Percentiles rank a stretch among this genome's conserved stretches.
These are phyloP conservation scores for Tretioscincus oriximinensis DNA, from an alignment of 2,113 vertebrate genomes.

Conservation along the genomic window DNA sequence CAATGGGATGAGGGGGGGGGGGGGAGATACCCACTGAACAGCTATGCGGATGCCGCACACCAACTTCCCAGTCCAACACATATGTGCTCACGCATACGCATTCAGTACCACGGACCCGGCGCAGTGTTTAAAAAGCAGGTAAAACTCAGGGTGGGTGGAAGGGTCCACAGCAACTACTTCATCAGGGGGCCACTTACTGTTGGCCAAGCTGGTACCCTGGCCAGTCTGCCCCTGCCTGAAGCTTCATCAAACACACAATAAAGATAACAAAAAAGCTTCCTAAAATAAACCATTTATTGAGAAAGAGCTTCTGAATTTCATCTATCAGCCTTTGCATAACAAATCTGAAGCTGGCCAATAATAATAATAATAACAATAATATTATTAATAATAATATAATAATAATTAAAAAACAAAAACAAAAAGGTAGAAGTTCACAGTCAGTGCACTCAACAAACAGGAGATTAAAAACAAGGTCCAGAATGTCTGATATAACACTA, in stretches of 20 bases:
- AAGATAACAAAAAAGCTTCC: slow-evolving; percentile 55
- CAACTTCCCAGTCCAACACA: no score
- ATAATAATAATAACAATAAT: slow-evolving; percentile 32
- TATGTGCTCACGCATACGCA: no score
- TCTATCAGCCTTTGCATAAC: slow-evolving; percentile 74
- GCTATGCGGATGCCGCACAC: no score
- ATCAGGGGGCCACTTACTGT: no score
- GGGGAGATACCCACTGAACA: no score
- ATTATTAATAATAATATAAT: slow-evolving; percentile 32
- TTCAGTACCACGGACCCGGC: no score
- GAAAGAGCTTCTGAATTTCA: slow-evolving; percentile 73
- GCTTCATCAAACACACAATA: slow-evolving; percentile 3
- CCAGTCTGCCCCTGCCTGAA: no score
- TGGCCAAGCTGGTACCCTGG: no score
- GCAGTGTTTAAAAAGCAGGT: no score
- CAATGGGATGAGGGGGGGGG: no score
- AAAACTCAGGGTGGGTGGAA: no score
- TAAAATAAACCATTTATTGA: slow-evolving; percentile 91
- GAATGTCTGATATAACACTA: slow-evolving; percentile 70
- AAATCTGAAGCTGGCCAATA: slow-evolving; percentile 73
- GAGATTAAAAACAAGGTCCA: slow-evolving; percentile 70
- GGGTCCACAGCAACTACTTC: no score
- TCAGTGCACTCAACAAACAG: slow-evolving; percentile 77
- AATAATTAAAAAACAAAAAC: slow-evolving; percentile 62
- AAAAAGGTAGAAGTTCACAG: slow-evolving; percentile 73